A percentile compares a stretch with the other conserved stretches of the same genome.
Conservation (phyloP, 2,888 invertebrate genomes). For the Lasioglossum vierecki region DNA sequence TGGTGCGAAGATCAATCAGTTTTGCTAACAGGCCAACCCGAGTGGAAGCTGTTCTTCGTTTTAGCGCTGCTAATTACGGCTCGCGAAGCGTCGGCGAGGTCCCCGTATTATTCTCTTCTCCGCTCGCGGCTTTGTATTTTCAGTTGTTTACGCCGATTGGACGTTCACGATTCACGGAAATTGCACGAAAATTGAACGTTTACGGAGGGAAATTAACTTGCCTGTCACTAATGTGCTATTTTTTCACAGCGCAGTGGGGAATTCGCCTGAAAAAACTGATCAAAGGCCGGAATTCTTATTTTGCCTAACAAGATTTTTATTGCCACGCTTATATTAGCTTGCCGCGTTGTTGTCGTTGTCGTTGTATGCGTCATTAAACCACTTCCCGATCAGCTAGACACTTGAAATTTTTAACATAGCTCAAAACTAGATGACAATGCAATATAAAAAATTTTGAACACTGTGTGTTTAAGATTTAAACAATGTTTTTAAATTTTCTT, state of each 20-base stretch:
- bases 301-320: too few relatives aligned
- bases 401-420: too few relatives aligned
- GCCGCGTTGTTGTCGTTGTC: too few relatives aligned
- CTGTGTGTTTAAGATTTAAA: too few relatives aligned
- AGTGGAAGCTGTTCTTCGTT: background rate
- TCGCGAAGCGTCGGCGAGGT: background rate
- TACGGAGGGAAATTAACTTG: background rate
- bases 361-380: too few relatives aligned
- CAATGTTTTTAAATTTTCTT: too few relatives aligned
- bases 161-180: background rate
- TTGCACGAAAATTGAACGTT: conserved; percentile 27
- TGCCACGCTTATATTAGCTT: too few relatives aligned
- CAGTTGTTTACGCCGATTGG: background rate
- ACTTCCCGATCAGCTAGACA: too few relatives aligned
- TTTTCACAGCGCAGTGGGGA: background rate
- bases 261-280: background rate
- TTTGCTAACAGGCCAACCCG: conserved; percentile 23
- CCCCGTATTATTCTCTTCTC: background rate
- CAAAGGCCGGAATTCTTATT: background rate
- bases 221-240: background rate
- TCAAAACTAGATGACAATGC: too few relatives aligned
- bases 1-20: conserved; percentile 27
- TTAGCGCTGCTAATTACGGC: background rate
- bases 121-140: background rate
- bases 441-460: too few relatives aligned